Evolutionary conservation across 2,888 invertebrate species (phyloP), one percentile per base, ranked within the genome.

Genomic region (Anoplius nigerrimus): DNA sequence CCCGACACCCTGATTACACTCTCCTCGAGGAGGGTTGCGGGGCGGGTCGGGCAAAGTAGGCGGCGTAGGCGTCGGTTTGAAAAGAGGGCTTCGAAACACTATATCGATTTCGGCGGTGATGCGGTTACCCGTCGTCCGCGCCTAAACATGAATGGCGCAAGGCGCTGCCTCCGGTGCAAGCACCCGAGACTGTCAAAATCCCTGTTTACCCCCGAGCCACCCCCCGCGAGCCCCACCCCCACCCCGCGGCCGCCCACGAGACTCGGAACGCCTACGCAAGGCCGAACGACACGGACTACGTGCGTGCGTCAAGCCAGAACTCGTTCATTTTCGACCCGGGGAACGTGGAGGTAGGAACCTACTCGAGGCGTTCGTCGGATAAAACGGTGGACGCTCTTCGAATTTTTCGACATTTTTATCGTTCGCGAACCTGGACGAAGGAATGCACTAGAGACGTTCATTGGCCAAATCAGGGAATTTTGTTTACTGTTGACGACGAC

Each of bases 101-200:
- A 81, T 84, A 86, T 86, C 80, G 84, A 86, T 87, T 83, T 84
- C 79, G 78, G 74, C 74, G 59, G 59, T 62, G 67, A 74, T 71
- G 58, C 66, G 69, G 74, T 73, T 71, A 74, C 61, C 63, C 62
- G 66, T 66, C 71, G 69, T 70, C 62, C 62, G 70, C 57, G 72
- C 58, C 71, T 72, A 76, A 71, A 66, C 66, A 72, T 75, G 72
- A 76, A 72, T 72, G 68, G 60, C 62, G 56, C 52, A 55, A 51
- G 20, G 13, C 51, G 21, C 18, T 21, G 15, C 13, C n/a, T 55
- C 67, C 48, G 42, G 15, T 21, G 16, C 43, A 64, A 59, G 51
- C 56, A 62, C 48, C 24, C 55, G 57, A 56, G 18, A 34, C 34
- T 34, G 34, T 34, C 34, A 34, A 34, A 34, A 34, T 34, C 34